Percentiles rank a stretch among this genome's conserved stretches.
Evolutionary conservation across 1,140 invertebrate species (phyloP).

Genomic region (Ceratosolen fusciceps): DNA sequence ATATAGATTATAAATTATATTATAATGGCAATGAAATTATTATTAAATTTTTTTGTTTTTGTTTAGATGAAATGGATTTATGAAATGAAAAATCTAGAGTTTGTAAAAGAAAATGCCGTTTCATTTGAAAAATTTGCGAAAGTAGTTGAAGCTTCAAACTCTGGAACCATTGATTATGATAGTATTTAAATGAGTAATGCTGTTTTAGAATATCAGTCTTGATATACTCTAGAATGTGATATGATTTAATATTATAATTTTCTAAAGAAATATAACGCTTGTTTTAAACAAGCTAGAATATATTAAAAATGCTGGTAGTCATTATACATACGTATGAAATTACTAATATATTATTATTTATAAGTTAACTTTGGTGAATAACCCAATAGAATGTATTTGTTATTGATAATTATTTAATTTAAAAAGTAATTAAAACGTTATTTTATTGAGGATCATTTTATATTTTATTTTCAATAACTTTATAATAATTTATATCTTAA

Average conservation of each 20-base stretch:
- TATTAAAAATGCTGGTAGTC: background rate
- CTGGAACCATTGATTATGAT: slow-evolving; percentile 51
- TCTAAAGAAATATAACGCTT: slow-evolving; percentile 21
- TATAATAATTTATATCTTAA: no score
- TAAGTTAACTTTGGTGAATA: no score
- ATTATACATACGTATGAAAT: background rate
- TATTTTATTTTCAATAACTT: no score
- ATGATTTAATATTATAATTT: slow-evolving; percentile 32
- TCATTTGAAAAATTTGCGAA: slow-evolving; percentile 54
- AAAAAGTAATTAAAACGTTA: no score
- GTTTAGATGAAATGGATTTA: slow-evolving; percentile 57
- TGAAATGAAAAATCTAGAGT: slow-evolving; percentile 54
- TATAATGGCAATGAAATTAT: no score
- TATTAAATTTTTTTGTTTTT: no score
- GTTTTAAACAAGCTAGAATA: slow-evolving; percentile 13
- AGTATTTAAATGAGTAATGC: slow-evolving; percentile 47
- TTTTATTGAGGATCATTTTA: no score
- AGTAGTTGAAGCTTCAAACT: slow-evolving; percentile 49
- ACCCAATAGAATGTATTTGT: no score
- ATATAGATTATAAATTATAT: no score
- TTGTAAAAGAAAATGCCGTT: slow-evolving; percentile 52
- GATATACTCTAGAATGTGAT: slow-evolving; percentile 35
- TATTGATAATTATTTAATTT: no score
- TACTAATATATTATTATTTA: background rate
- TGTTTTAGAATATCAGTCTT: background rate